Evolutionary conservation across 2,797 vertebrate genomes (phyloP).

Genomic region (Molossus alvarezi): DNA sequence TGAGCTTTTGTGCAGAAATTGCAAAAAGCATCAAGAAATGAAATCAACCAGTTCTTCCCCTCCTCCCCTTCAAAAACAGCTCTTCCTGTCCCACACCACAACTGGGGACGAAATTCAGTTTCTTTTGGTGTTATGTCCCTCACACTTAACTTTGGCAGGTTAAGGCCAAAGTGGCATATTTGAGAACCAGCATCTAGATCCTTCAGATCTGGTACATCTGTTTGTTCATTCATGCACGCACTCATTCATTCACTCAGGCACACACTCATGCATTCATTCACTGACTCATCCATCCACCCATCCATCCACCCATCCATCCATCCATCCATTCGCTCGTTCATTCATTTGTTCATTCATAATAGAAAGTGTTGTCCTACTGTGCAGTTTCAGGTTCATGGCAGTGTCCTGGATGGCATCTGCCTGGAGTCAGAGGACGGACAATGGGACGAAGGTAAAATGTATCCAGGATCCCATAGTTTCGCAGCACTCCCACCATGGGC

Average conservation of each 20-base stretch:
- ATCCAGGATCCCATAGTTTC: not conserved
- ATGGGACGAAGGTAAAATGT: not conserved
- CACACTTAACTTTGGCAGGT: not conserved
- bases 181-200: not conserved
- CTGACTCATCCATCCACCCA: too few species aligned
- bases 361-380: not conserved
- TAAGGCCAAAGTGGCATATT: not conserved
- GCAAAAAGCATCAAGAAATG: not conserved
- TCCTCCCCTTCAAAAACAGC: too few species aligned
- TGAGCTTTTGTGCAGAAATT: not conserved
- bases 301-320: too few species aligned
- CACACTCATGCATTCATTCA: too few species aligned
- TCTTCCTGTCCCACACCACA: not conserved
- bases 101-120: not conserved
- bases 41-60: not conserved
- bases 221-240: too few species aligned
- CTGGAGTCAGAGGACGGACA: not conserved
- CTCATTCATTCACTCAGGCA: too few species aligned
- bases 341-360: not conserved
- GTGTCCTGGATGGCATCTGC: not conserved
- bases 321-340: too few species aligned
- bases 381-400: rapidly evolving
- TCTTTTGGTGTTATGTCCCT: not conserved
- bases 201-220: not conserved
- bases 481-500: rapidly evolving